Conservation (phyloP, 2,888 invertebrate genomes). For the Yponomeuta plumbellus region DNA sequence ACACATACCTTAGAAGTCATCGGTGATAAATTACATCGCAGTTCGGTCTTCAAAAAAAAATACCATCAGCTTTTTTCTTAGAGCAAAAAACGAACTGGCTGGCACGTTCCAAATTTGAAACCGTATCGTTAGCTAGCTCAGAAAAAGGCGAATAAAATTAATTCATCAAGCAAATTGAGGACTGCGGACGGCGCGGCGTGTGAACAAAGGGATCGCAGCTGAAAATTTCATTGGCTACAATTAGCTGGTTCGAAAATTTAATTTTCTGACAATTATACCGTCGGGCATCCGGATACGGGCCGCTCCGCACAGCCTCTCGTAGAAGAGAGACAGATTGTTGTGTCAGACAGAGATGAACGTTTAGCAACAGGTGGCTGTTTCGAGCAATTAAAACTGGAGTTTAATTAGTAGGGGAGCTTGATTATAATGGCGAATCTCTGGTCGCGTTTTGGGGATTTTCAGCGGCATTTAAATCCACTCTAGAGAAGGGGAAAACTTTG, state of each 20-base stretch:
- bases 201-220: constrained; percentile 58
- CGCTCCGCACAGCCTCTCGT: constrained; percentile 53
- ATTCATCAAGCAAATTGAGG: constrained; percentile 59
- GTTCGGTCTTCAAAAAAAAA: background rate
- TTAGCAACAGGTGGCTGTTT: constrained; percentile 70
- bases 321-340: constrained; percentile 35
- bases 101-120: constrained; percentile 24
- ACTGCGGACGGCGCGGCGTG: constrained; percentile 46
- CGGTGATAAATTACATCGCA: constrained; percentile 9
- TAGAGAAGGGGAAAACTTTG: constrained; percentile 40
- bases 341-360: constrained; percentile 32
- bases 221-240: constrained; percentile 69
- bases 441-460: constrained; percentile 55
- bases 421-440: constrained; percentile 68
- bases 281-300: constrained; percentile 69
- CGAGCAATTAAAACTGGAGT: constrained; percentile 72
- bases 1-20: constrained; percentile 34
- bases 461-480: constrained; percentile 61
- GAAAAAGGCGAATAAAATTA: constrained; percentile 48
- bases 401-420: constrained; percentile 73
- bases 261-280: constrained; percentile 65
- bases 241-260: constrained; percentile 66
- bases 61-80: constrained; percentile 15
- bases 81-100: constrained; percentile 23
- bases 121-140: constrained; percentile 22